Conservation (phyloP, 2,888 invertebrate genomes). For the Spatulosminthurus flaviceps region DNA sequence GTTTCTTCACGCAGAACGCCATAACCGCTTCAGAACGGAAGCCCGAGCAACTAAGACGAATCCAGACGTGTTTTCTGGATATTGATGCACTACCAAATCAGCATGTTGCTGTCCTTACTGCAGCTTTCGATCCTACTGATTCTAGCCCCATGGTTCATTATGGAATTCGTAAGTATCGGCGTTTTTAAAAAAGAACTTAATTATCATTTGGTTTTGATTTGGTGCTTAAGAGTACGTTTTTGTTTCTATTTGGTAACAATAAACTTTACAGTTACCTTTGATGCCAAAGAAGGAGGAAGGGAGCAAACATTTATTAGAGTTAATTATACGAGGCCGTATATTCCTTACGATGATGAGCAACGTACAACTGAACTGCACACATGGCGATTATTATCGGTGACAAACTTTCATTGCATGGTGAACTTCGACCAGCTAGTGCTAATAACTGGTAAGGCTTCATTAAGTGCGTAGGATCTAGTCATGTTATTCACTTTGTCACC, state of each 20-base stretch:
- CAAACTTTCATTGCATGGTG: constrained; percentile 53
- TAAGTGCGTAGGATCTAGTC: no score
- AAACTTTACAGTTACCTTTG: constrained; percentile 58
- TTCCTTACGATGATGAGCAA: constrained; percentile 52
- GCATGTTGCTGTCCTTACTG: constrained; percentile 57
- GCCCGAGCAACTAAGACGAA: constrained; percentile 51
- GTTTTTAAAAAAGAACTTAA: no score
- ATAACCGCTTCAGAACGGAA: not conserved
- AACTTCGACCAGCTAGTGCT: constrained; percentile 54
- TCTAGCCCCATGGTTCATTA: constrained; percentile 51
- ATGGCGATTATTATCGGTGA: constrained; percentile 58
- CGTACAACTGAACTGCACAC: constrained; percentile 47
- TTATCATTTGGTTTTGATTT: no score
- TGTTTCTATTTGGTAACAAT: no score
- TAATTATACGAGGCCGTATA: constrained; percentile 47
- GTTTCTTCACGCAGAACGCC: constrained; percentile 1
- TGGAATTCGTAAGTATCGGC: constrained; percentile 57
- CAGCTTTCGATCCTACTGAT: constrained; percentile 57
- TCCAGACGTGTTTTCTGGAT: constrained; percentile 60
- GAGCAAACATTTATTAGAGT: constrained; percentile 52
- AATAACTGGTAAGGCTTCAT: constrained; percentile 37
- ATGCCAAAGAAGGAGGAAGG: constrained; percentile 51
- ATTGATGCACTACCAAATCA: constrained; percentile 50
- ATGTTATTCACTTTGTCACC: no score
- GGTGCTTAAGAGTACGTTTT: not conserved